phyloP scores from a whole-genome alignment of 2,113 vertebrate species.

The Galbula dea region DNA sequence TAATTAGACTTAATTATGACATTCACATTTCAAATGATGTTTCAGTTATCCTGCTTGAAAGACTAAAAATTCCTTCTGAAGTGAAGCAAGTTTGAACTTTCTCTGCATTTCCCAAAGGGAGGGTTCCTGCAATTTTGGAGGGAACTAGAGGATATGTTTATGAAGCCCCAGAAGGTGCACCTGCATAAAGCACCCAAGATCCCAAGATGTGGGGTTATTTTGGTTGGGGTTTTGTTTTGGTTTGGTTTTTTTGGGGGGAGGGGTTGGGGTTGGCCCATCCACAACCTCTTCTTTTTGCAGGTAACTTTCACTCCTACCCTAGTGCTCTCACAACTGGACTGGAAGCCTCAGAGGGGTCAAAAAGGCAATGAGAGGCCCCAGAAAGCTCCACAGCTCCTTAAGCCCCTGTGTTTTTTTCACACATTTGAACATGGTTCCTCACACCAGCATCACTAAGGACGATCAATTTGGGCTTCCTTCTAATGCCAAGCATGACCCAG shows the following conservation, averaged over 20 bases:
- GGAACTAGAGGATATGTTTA: background rate
- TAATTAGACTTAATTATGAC: slow-evolving; percentile 62
- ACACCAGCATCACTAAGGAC: background rate
- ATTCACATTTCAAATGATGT: slow-evolving; percentile 54
- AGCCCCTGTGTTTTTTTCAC: background rate
- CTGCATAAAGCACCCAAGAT: background rate
- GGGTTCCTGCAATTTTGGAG: background rate
- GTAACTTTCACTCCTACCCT: background rate
- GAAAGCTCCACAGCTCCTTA: background rate
- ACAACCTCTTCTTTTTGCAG: background rate
- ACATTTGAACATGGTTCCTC: background rate
- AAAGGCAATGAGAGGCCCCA: background rate
- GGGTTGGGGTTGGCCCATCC: background rate
- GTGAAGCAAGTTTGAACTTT: background rate
- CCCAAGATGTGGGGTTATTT: no score
- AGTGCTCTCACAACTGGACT: background rate
- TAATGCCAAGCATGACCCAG: background rate
- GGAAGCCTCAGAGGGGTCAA: background rate
- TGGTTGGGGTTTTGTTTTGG: no score
- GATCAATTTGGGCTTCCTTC: background rate
- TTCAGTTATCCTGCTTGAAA: slow-evolving; percentile 14
- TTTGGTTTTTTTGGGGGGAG: no score
- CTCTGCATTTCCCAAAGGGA: background rate
- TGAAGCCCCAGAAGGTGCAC: background rate
- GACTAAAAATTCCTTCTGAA: slow-evolving; percentile 20